Base-by-base conservation (phyloP, 2,797 vertebrate genomes). In the Lepus townsendii region DNA sequence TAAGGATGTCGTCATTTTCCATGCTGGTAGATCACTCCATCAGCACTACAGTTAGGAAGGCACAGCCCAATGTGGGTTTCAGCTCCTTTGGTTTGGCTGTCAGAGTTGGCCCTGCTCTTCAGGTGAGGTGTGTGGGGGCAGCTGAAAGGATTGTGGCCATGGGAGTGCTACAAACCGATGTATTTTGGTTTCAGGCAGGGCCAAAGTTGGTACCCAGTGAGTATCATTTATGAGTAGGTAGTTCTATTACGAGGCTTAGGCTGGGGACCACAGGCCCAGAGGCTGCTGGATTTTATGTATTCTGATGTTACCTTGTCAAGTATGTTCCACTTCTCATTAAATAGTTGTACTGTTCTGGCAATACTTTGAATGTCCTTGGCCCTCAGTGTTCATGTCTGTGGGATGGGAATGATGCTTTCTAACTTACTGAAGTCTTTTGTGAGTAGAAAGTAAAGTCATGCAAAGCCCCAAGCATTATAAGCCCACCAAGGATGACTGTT, bases 11-110 rank as follows among this genome's bases (percentile, higher is more conserved):
- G 95, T 82, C 66, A 10, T 96, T 96, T 97, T 95, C 93, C 93
- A 91, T 75, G 95, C 96, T 68, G 79, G 78, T 96, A 97, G 97
- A 96, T 97, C 93, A 95, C 57, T 95, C 96, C 94, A 35, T 27
- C 95, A 93, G 84, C 73, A 66, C 87, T 83, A 50, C 90, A 83
- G 83, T 97, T 95, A 94, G 96, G 94, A 96, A 96, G 35, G 22
- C 82, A 63, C 88, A 86, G 62, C 96, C 85, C 90, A 94, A 26
- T 32, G 52, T 87, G 27, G 86, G 95, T 22, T 75, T 96, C 92
- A 95, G 92, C 91, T 96, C 47, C 4, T 97, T 95, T 83, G 7
- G 0, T 83, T 76, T 96, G 78, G 12, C 62, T 92, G 24, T 38
- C 16, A 42, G 24, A 92, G 20, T 0, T 8, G 88, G 8, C 62